Percentiles rank a stretch among this genome's conserved stretches.
Evolutionary conservation across 2,113 vertebrate species (phyloP).

Genomic region (Ctenomys sociabilis): DNA sequence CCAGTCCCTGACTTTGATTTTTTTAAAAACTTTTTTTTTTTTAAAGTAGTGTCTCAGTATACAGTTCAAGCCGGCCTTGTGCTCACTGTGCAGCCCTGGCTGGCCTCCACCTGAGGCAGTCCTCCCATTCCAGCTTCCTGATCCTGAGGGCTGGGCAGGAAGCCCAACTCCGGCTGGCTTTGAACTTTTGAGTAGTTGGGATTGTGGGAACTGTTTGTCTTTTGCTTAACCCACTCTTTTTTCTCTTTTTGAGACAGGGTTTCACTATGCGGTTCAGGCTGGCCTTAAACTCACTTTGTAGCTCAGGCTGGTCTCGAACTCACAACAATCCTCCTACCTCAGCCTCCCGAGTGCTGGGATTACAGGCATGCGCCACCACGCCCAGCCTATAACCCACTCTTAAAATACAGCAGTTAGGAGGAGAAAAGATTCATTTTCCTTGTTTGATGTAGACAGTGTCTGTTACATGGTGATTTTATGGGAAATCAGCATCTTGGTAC

Average conservation of each 20-base stretch:
- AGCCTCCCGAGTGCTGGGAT: too few species aligned
- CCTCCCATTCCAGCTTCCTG: neutral
- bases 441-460: neutral
- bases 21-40: neutral
- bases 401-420: neutral
- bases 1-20: too few species aligned
- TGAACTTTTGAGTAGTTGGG: neutral
- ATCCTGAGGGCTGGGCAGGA: neutral
- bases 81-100: neutral
- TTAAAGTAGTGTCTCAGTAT: neutral
- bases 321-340: too few species aligned
- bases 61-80: neutral
- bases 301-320: too few species aligned
- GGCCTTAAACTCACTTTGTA: too few species aligned
- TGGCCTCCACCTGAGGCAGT: neutral
- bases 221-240: neutral
- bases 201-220: neutral
- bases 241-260: too few species aligned
- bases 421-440: neutral
- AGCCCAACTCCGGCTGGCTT: neutral
- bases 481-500: neutral
- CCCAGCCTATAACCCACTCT: neutral
- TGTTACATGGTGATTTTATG: neutral
- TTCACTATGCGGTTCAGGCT: too few species aligned
- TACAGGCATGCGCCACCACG: too few species aligned